phyloP scores from a whole-genome alignment of 2,797 vertebrate species.

The Notamacropus eugenii region DNA sequence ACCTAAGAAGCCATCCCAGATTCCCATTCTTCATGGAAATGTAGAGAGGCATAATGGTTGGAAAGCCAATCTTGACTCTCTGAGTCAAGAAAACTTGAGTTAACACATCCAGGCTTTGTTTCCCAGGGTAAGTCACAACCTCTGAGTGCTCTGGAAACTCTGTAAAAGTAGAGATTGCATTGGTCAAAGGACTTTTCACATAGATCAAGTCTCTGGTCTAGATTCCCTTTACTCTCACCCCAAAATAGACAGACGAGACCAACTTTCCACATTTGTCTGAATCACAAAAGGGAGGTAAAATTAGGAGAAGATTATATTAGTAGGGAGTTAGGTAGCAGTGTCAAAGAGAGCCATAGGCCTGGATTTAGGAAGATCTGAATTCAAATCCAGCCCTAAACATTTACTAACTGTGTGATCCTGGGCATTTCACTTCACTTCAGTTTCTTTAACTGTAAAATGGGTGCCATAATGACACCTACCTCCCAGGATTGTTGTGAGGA shows the following conservation, averaged over 20 bases:
- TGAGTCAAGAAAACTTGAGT: neutral
- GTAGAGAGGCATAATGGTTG: neutral
- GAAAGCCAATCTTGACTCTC: neutral
- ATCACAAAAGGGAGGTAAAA: neutral
- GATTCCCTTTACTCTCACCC: neutral
- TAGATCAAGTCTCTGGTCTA: neutral
- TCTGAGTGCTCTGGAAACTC: neutral
- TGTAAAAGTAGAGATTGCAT: neutral
- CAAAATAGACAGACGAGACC: neutral
- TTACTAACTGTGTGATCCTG: neutral
- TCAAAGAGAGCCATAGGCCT: neutral
- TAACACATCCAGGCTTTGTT: neutral
- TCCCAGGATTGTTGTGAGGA: neutral
- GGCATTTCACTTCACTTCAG: neutral
- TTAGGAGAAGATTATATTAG: neutral
- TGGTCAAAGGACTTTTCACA: neutral
- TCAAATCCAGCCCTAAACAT: neutral
- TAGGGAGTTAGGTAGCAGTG: neutral
- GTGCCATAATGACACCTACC: neutral
- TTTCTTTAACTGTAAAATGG: neutral
- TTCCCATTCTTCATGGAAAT: neutral
- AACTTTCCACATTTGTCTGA: neutral
- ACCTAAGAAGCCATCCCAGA: conserved; percentile 20
- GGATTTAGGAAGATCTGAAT: neutral
- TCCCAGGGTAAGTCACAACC: neutral